Base-by-base conservation (phyloP, 2,113 vertebrate genomes). In the Oryzias melastigma region DNA sequence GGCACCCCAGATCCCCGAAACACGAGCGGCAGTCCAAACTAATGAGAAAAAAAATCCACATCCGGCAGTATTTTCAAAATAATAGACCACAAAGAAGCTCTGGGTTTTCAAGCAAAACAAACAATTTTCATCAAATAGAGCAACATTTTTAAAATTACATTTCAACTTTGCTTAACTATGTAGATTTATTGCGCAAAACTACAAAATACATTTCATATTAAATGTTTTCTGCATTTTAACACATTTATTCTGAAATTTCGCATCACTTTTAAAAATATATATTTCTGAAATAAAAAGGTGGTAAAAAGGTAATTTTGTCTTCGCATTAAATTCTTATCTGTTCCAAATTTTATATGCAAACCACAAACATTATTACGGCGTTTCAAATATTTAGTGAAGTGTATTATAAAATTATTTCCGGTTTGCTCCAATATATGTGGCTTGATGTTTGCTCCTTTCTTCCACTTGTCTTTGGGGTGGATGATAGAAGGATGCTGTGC, bases 401-500 rank as follows among this genome's bases (percentile, higher is more conserved):
- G 1, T 0, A 0, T 0, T 0, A 0, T 15, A 1, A 1, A 14
- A 19, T 1, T 7, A 7, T 17, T 68, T 87, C 77, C 73, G 12
- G 48, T 40, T 0, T 40, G 1, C 6, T 1, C 25, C 18, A 14
- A 0, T 5, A 25, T 61, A 4, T 20, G 14, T 1, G 47, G 4
- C 81, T 82, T 82, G 58, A 80, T 3, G 27, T 22, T 42, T 5
- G 10, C 35, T 62, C 14, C 18, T 62, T 15, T 24, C 3, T 57
- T 52, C 58, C 53, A 47, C 75, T 62, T 62, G 48, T 47, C 56
- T 5, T 51, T 52, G 52, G 42, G 48, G 20, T 52, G 53, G 48
- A 50, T 57, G 78, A 64, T 65, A 20, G 65, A 47, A 49, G 52
- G 71, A 85, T 84, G 79, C 71, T 73, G 0, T 4, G 60, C 82